Evolutionary conservation across 1,140 invertebrate species (phyloP).

Genomic region (Drosophila novamexicana): DNA sequence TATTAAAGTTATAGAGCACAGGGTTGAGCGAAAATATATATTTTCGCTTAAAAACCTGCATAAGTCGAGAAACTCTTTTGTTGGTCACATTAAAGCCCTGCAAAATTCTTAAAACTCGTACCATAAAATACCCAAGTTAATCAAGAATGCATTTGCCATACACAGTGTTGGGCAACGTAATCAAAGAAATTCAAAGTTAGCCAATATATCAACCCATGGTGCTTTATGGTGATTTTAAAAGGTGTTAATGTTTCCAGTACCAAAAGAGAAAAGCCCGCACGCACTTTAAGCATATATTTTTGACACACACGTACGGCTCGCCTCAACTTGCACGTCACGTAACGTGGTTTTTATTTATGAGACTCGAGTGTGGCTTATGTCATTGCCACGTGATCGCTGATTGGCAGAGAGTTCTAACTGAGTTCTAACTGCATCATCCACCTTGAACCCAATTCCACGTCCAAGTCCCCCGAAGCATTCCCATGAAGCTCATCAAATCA

Average conservation of each 20-base stretch:
- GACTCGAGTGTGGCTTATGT: constrained; percentile 31
- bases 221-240: not conserved
- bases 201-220: not conserved
- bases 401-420: constrained; percentile 59
- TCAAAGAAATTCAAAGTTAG: not conserved
- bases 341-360: constrained; percentile 50
- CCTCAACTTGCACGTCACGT: constrained; percentile 54
- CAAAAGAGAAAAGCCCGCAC: constrained; percentile 16
- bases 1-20: no score
- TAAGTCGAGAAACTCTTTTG: no score
- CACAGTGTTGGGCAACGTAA: not conserved
- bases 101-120: no score
- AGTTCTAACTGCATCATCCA: constrained; percentile 49
- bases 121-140: no score
- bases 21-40: no score
- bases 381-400: constrained; percentile 60
- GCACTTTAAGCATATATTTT: constrained; percentile 11
- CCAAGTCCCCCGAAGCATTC: constrained; percentile 42
- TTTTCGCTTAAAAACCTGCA: no score
- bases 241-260: constrained; percentile 17
- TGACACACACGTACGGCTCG: not conserved
- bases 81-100: no score
- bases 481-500: constrained; percentile 59
- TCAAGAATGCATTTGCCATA: no score
- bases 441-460: constrained; percentile 59